Percentiles rank a stretch among this genome's conserved stretches.
Conservation (phyloP, 2,888 invertebrate species). For the Hydropsyche betteni region DNA sequence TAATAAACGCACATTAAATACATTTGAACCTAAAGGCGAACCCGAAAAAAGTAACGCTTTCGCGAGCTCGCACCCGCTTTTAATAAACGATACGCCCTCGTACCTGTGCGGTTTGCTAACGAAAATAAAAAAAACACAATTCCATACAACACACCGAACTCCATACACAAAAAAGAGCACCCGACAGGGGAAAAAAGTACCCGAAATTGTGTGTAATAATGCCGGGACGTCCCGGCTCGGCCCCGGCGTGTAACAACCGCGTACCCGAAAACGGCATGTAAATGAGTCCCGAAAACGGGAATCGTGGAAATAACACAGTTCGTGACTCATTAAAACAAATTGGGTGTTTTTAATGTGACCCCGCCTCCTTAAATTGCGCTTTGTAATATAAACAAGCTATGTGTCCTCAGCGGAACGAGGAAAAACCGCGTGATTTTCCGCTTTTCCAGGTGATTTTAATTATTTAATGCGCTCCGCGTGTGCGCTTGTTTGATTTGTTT, state of each 20-base stretch:
- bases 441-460: too few relatives aligned
- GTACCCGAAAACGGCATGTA: slow-evolving; percentile 34
- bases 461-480: too few relatives aligned
- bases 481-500: too few relatives aligned
- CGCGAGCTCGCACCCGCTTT: slow-evolving; percentile 26
- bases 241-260: slow-evolving; percentile 6
- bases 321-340: slow-evolving; percentile 52
- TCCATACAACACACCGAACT: neutral
- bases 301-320: slow-evolving; percentile 48
- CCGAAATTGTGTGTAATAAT: slow-evolving; percentile 4
- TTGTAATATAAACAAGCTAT: slow-evolving; percentile 39
- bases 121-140: too few relatives aligned
- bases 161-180: slow-evolving; percentile 4
- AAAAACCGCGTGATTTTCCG: too few relatives aligned
- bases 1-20: neutral
- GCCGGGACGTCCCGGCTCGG: slow-evolving; percentile 6
- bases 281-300: slow-evolving; percentile 44
- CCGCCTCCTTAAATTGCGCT: slow-evolving; percentile 40
- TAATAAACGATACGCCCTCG: slow-evolving; percentile 32
- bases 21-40: neutral
- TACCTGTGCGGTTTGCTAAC: too few relatives aligned
- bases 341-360: slow-evolving; percentile 49
- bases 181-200: neutral
- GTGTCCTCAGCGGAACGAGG: too few relatives aligned
- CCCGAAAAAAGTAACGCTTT: neutral